Base-by-base conservation (phyloP, 2,888 invertebrate species). In the Nowickia ferox region DNA sequence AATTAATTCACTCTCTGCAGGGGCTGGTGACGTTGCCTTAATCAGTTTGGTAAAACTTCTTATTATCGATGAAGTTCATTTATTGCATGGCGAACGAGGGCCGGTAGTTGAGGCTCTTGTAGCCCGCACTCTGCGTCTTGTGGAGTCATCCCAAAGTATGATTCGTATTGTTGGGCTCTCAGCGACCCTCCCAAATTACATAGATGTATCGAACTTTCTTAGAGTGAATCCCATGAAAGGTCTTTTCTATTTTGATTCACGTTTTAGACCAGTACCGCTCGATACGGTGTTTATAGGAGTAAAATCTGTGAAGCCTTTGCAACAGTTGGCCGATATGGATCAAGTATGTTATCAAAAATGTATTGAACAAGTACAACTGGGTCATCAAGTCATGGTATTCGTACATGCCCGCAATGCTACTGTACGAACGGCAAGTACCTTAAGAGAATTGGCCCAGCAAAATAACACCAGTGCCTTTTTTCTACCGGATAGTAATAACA, bases 371-470 rank as follows among this genome's bases (percentile, higher is more conserved):
- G 96, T 98, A 1, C 95, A 94, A 88, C 95, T 96, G 88, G 98
- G 97, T 0, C 97, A 99, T 92, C 99, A 99, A 94, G 97, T 93
- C 0, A 98, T 99, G 98, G 98, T 99, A 0, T 99, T 99, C 93
- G 99, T 99, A 0, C 99, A 99, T 93, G 98, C 99, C 0, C 95
- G 99, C 40, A 99, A 99, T 94, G 98, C 98, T 11, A 99, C 99
- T 0, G 96, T 97, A 46, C 95, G 96, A 76, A 97, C 98, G 0
- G 99, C 99, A 0, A 96, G 96, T 89, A 94, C 96, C 3, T 92
- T 99, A 2, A 95, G 96, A 84, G 98, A 98, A 89, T 92, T 96
- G 86, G 98, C 98, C 0, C 94, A 95, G 71, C 95, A 96, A 89
- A 95, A 96, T 87, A 96, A 96, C 0, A 95, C 97, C 11, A 93